Conservation (phyloP, 2,888 invertebrate species). For the Desoria tigrina region DNA sequence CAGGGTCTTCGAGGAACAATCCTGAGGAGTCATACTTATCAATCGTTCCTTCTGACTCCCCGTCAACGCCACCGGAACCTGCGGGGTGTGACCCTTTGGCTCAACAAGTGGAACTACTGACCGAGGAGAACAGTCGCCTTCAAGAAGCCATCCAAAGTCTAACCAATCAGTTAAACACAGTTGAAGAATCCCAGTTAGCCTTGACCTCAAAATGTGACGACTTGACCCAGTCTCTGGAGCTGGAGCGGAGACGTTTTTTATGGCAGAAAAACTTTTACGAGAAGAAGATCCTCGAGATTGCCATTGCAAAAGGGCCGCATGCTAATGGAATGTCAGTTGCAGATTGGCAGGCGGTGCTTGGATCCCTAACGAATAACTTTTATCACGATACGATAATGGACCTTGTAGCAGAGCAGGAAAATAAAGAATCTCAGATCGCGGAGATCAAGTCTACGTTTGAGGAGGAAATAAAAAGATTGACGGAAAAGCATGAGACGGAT, state of each 20-base stretch:
- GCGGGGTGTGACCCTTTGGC: neutral
- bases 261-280: constrained; percentile 38
- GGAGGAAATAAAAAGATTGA: constrained; percentile 20
- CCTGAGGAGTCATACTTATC: neutral
- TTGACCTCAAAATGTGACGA: constrained; percentile 27
- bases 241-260: constrained; percentile 21
- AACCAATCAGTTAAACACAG: neutral
- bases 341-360: neutral
- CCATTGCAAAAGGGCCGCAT: neutral
- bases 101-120: neutral
- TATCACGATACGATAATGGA: constrained; percentile 32
- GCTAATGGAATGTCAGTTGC: neutral
- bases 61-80: neutral
- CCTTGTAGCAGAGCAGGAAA: constrained; percentile 24
- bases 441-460: constrained; percentile 25
- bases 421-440: constrained; percentile 17
- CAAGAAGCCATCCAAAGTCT: constrained; percentile 19
- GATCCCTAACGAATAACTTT: constrained; percentile 16
- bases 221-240: constrained; percentile 19
- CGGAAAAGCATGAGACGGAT: constrained; percentile 22
- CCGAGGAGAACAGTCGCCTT: constrained; percentile 3
- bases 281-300: constrained; percentile 29
- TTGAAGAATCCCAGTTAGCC: constrained; percentile 9
- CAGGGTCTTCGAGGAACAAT: neutral
- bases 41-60: neutral